These are phyloP conservation scores for Tor tambroides DNA, from an alignment of 2,113 vertebrate species.

Conservation along the genomic window DNA sequence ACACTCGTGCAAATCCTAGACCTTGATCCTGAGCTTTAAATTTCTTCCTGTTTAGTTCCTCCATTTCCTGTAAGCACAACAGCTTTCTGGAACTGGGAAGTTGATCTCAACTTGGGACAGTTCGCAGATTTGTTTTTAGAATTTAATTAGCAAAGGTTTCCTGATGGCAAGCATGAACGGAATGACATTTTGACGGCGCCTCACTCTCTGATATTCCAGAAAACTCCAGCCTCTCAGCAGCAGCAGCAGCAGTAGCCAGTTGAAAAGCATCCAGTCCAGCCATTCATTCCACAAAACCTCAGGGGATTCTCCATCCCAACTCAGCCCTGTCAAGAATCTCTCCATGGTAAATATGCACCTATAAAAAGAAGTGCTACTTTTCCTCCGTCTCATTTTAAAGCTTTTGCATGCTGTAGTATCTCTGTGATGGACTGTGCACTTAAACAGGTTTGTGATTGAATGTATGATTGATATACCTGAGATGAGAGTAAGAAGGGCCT, in stretches of 20 bases:
- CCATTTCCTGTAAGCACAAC: conserved; percentile 42
- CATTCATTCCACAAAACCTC: conserved; percentile 76
- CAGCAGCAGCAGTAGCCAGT: conserved; percentile 67
- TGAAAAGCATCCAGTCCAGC: conserved; percentile 76
- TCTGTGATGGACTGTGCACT: not conserved
- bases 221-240: conserved; percentile 75
- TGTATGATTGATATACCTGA: conserved; percentile 16
- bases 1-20: conserved; percentile 19
- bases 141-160: conserved; percentile 14
- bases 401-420: not conserved
- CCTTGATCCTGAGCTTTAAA: conserved; percentile 41
- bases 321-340: conserved; percentile 78
- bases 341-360: conserved; percentile 73
- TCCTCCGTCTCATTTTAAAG: not conserved
- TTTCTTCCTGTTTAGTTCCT: conserved; percentile 48
- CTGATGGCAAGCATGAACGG: not conserved
- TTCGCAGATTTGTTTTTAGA: not conserved
- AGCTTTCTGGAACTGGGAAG: conserved; percentile 25
- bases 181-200: conserved; percentile 50
- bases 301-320: conserved; percentile 75
- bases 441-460: not conserved
- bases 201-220: conserved; percentile 69
- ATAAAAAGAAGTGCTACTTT: conserved; percentile 42
- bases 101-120: not conserved
- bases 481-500: conserved; percentile 5